phyloP scores from a whole-genome alignment of 2,113 vertebrate genomes.

The Gorsachius goisagi region DNA sequence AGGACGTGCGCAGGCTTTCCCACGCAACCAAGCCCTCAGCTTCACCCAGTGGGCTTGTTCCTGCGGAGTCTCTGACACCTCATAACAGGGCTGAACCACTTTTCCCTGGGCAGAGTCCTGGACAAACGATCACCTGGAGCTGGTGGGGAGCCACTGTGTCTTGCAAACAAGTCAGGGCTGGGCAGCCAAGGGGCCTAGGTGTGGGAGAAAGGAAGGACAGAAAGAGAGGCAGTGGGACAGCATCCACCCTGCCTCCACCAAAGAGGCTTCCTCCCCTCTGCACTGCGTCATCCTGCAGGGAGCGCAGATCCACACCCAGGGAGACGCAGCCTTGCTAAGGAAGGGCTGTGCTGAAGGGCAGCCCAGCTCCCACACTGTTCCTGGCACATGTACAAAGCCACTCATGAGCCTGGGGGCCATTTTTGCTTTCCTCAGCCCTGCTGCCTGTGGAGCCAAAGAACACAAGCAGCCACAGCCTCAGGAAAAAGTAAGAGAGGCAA shows the following conservation, averaged over 20 bases:
- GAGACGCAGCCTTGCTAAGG: not conserved
- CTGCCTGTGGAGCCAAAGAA: not conserved
- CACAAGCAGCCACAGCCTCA: fast-evolving
- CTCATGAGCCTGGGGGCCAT: fast-evolving
- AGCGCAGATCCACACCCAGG: not conserved
- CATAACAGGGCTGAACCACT: not conserved
- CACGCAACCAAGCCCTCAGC: not conserved
- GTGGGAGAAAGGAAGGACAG: not conserved
- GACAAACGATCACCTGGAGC: not conserved
- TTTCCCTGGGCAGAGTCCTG: not conserved
- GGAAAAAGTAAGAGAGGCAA: not conserved
- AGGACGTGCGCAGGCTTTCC: not conserved
- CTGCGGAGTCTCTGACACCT: not conserved
- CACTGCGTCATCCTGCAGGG: not conserved
- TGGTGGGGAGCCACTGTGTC: not conserved
- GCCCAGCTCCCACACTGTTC: not conserved
- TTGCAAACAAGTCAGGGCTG: not conserved
- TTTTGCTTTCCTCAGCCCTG: not conserved
- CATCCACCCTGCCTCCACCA: not conserved
- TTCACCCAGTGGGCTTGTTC: not conserved
- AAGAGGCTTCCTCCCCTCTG: not conserved
- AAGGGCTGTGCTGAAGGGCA: not conserved
- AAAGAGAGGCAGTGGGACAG: fast-evolving
- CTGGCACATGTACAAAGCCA: not conserved
- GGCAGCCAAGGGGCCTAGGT: not conserved